Evolutionary conservation across 1,140 invertebrate genomes (phyloP), one percentile per base, ranked within the genome.

Genomic region (Neodiprion lecontei): DNA sequence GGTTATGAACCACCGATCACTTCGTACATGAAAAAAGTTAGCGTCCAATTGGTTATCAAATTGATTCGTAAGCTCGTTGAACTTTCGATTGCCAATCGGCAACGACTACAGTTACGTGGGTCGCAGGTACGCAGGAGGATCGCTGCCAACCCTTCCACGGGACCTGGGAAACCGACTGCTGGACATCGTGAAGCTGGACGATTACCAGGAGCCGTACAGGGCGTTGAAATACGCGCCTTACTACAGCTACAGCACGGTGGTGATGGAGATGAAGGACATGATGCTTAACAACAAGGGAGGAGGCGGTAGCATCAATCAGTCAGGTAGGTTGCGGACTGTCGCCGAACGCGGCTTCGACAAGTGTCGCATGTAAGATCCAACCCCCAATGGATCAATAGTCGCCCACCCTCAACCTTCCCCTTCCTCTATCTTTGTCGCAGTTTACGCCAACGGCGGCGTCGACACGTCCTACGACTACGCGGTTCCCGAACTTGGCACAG

Each of bases 171-270:
- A 89, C 78, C 86, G 85, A 78, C 82, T 87, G 48, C 80, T 89
- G 68, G 87, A 89, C 78, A 88, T 89, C 75, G 89, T 91, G 69
- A 94, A 94, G 85, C 90, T 91, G 61, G 93, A 94, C 81, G 93
- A 94, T 81, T 95, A 95, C 86, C 94, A 95, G 82, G 94, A 95
- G 85, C 94, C 94, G 9, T 95, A 94, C 85, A 93, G 95, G 82
- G 93, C 93, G 0, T 87, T 94, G 71, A 93, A 93, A 79, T 94
- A 93, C 81, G 92, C 93, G 1, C 94, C 93, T 1, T 95, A 94
- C 83, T 95, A 94, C 82, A 94, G 92, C 81, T 95, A 95, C 85
- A 94, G 93, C 81, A 93, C 93, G 10, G 92, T 95, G 28, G 90
- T 94, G 79, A 91, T 94, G 88, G 93, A 94, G 85, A 94, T 94